phyloP scores from a whole-genome alignment of 2,888 invertebrate species.

The Caenorhabditis parvicauda region DNA sequence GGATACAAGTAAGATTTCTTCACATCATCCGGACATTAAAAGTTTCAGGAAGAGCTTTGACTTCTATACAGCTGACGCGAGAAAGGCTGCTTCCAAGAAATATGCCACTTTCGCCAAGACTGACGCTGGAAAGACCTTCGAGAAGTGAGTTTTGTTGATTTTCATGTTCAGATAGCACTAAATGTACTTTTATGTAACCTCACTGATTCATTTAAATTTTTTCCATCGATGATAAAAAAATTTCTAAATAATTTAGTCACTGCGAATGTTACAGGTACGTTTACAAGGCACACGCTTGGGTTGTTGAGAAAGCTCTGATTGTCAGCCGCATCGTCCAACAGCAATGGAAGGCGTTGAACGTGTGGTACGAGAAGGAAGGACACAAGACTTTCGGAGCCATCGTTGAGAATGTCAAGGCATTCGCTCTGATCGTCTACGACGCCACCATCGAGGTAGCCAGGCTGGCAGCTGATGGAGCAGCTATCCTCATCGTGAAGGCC shows the following conservation, averaged over 20 bases:
- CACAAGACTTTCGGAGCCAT: constrained; percentile 21
- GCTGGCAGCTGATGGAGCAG: too few species aligned
- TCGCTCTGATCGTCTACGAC: constrained; percentile 22
- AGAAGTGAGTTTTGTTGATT: constrained; percentile 6
- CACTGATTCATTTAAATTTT: not conserved
- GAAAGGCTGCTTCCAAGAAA: not conserved
- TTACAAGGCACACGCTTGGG: constrained; percentile 18
- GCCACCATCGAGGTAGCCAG: constrained; percentile 16
- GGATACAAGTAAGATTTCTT: constrained; percentile 16
- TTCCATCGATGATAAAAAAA: not conserved
- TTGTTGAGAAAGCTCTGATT: constrained; percentile 21
- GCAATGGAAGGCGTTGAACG: constrained; percentile 11
- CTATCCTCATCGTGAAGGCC: constrained; percentile 1
- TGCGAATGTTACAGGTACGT: not conserved
- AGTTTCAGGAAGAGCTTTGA: too few species aligned
- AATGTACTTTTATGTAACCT: not conserved
- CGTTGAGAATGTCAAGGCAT: constrained; percentile 17
- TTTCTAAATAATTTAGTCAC: too few species aligned
- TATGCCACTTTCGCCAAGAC: constrained; percentile 14
- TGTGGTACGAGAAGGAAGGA: constrained; percentile 33
- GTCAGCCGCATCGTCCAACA: constrained; percentile 15
- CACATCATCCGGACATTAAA: too few species aligned
- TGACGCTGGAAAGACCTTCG: constrained; percentile 12
- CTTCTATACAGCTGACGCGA: too few species aligned
- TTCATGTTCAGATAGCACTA: not conserved